These are phyloP conservation scores for Diprion similis DNA, from an alignment of 1,140 invertebrate genomes.

Conservation along the genomic window DNA sequence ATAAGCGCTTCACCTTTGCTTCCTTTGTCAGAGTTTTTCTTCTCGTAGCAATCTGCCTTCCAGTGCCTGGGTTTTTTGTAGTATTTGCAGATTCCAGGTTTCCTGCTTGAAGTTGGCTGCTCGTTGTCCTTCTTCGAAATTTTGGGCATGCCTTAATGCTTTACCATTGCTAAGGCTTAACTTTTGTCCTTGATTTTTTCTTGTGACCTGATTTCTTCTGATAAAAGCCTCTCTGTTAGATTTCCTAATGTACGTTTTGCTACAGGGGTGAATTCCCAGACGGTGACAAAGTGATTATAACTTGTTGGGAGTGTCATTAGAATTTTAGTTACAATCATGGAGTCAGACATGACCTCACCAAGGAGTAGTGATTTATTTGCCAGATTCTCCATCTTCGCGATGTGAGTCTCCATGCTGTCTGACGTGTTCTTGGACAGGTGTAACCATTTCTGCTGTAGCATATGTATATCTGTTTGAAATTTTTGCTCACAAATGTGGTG, in stretches of 20 bases:
- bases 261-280: conserved; percentile 41
- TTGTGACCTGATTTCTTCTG: no score
- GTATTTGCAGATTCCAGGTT: conserved; percentile 14
- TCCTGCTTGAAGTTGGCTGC: neutral
- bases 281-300: conserved; percentile 36
- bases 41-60: conserved; percentile 12
- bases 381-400: conserved; percentile 37
- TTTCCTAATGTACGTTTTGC: no score
- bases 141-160: no score
- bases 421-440: conserved; percentile 27
- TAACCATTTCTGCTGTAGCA: conserved; percentile 47
- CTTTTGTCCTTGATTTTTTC: no score
- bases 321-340: conserved; percentile 42
- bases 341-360: conserved; percentile 34
- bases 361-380: conserved; percentile 31
- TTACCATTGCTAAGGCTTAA: no score
- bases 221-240: no score
- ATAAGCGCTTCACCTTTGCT: conserved; percentile 18
- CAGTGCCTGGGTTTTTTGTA: conserved; percentile 20
- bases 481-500: conserved; percentile 48
- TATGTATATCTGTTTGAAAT: conserved; percentile 43
- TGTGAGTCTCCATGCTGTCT: conserved; percentile 28
- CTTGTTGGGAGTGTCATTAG: conserved; percentile 38
- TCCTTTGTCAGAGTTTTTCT: neutral
- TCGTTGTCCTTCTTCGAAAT: no score